These are phyloP conservation scores for Pectinophora gossypiella DNA, from an alignment of 1,140 invertebrate species.

Conservation along the genomic window DNA sequence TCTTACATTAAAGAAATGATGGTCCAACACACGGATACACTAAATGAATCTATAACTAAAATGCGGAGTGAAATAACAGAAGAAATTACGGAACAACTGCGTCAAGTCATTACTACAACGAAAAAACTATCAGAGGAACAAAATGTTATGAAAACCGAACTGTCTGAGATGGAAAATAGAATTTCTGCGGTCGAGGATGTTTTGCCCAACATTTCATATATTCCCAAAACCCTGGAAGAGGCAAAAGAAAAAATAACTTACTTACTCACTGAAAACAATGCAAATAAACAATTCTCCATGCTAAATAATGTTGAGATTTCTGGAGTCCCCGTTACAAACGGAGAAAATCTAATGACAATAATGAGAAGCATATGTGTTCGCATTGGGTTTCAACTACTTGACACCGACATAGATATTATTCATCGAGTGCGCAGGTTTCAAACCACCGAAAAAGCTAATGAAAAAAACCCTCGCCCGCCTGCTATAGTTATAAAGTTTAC, in stretches of 20 bases:
- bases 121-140: too few relatives aligned
- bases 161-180: too few relatives aligned
- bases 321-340: not conserved
- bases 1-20: too few relatives aligned
- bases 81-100: too few relatives aligned
- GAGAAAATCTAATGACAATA: not conserved
- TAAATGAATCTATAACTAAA: too few relatives aligned
- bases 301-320: not conserved
- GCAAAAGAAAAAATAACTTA: not conserved
- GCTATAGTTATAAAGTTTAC: not conserved
- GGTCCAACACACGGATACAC: too few relatives aligned
- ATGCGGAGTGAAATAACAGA: too few relatives aligned
- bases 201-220: not conserved
- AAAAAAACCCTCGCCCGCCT: not conserved
- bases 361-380: not conserved
- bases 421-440: not conserved
- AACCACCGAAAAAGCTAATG: too few relatives aligned
- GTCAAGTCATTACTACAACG: too few relatives aligned
- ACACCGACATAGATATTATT: not conserved
- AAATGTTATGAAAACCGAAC: too few relatives aligned
- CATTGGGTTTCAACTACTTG: not conserved
- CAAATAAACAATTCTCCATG: not conserved
- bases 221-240: not conserved
- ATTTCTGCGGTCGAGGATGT: not conserved
- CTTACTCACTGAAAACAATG: not conserved